Evolutionary conservation across 1,140 invertebrate species (phyloP).

Genomic region (Phenacoccus solenopsis): DNA sequence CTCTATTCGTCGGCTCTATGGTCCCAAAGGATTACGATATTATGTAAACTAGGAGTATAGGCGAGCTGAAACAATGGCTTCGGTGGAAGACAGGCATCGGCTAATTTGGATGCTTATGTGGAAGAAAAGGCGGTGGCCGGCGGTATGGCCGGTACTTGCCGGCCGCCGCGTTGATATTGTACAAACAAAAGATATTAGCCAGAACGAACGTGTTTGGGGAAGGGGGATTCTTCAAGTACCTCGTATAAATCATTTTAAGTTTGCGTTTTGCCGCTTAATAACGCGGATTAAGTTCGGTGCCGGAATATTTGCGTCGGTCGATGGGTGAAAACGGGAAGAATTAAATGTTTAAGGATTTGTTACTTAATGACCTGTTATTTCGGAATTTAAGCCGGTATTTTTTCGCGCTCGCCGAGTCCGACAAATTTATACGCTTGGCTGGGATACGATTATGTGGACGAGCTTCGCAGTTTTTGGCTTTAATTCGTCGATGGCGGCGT

Average conservation of each 20-base stretch:
- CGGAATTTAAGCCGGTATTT: not conserved
- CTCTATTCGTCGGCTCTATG: too few relatives aligned
- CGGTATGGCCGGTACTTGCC: too few relatives aligned
- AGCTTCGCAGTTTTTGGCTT: too few relatives aligned
- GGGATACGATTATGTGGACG: too few relatives aligned
- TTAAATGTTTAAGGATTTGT: slow-evolving; percentile 3
- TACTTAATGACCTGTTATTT: not conserved
- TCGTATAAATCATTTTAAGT: not conserved
- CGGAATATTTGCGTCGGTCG: not conserved
- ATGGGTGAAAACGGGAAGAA: slow-evolving; percentile 1
- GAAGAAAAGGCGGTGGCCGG: not conserved
- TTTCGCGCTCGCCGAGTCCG: too few relatives aligned
- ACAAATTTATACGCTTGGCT: too few relatives aligned
- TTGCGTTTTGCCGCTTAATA: not conserved
- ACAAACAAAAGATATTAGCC: not conserved
- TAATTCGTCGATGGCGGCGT: too few relatives aligned
- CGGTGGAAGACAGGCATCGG: too few relatives aligned
- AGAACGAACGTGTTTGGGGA: not conserved
- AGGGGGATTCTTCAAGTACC: not conserved
- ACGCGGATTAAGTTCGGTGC: not conserved
- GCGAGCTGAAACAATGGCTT: too few relatives aligned
- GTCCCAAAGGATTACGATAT: not conserved
- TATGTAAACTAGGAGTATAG: not conserved
- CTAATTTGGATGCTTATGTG: too few relatives aligned
- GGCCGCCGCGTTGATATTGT: not conserved